Conservation (phyloP, 2,113 vertebrate species). For the Crotalus viridis region DNA sequence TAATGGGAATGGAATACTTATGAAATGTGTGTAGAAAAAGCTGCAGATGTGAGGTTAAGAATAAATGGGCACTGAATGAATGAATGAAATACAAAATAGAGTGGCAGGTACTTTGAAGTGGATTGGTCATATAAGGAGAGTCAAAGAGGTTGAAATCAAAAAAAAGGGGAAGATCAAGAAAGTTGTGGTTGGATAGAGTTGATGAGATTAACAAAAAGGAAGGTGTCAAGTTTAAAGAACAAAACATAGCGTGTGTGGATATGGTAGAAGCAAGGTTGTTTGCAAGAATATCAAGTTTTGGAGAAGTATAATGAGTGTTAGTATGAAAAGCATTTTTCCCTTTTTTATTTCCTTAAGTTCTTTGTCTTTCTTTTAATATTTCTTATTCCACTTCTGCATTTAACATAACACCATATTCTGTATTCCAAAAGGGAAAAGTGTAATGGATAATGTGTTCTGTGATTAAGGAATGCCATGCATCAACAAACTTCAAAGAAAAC, state of each 20-base stretch:
- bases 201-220: not conserved
- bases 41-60: not conserved
- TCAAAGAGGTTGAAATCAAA: not conserved
- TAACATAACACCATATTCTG: not conserved
- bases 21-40: not conserved
- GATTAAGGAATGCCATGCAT: not conserved
- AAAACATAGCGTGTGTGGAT: not conserved
- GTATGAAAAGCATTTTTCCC: not conserved
- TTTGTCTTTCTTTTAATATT: not conserved
- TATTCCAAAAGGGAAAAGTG: not conserved
- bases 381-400: not conserved
- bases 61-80: not conserved
- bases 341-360: not conserved
- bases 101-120: not conserved
- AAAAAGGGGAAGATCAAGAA: not conserved
- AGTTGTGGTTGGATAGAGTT: not conserved
- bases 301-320: not conserved
- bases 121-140: not conserved
- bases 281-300: not conserved
- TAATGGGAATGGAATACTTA: not conserved
- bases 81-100: not conserved
- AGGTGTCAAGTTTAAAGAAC: not conserved
- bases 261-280: not conserved
- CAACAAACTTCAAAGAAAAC: not conserved
- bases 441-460: not conserved